Evolutionary conservation across 2,888 invertebrate species (phyloP).

Genomic region (Pardosa pseudoannulata): DNA sequence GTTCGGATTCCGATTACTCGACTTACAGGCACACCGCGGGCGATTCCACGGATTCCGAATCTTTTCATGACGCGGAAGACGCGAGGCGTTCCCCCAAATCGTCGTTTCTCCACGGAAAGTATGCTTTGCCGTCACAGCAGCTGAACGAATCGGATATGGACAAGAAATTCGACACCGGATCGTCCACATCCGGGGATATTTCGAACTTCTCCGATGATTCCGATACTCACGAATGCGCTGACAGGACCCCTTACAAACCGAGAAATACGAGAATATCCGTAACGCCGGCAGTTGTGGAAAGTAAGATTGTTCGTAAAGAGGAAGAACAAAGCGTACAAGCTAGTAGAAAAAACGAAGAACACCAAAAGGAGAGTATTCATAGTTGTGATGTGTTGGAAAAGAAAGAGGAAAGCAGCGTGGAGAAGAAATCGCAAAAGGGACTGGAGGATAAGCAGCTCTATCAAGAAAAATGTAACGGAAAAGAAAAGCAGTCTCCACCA

Average conservation of each 20-base stretch:
- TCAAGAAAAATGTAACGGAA: not conserved
- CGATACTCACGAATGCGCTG: conserved; percentile 28
- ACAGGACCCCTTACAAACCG: conserved; percentile 22
- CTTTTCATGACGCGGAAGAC: conserved; percentile 60
- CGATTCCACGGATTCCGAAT: conserved; percentile 66
- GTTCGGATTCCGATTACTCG: conserved; percentile 68
- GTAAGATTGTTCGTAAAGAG: not conserved
- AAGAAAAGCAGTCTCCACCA: not conserved
- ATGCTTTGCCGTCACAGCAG: not conserved
- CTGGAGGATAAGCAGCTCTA: not conserved
- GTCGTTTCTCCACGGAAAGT: conserved; percentile 56
- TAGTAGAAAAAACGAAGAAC: not conserved
- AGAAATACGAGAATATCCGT: conserved; percentile 17
- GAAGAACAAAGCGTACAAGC: not conserved
- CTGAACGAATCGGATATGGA: conserved; percentile 21
- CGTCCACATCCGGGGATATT: conserved; percentile 53
- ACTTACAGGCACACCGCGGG: conserved; percentile 54
- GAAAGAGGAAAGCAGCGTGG: not conserved
- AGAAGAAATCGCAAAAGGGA: not conserved
- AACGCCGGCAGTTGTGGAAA: not conserved
- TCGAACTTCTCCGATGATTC: conserved; percentile 68
- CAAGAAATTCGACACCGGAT: conserved; percentile 54
- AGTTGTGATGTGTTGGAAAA: no score
- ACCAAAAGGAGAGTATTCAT: no score
- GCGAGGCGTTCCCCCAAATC: conserved; percentile 28